phyloP scores from a whole-genome alignment of 2,888 invertebrate species.

The Anagyrus pseudococci region DNA sequence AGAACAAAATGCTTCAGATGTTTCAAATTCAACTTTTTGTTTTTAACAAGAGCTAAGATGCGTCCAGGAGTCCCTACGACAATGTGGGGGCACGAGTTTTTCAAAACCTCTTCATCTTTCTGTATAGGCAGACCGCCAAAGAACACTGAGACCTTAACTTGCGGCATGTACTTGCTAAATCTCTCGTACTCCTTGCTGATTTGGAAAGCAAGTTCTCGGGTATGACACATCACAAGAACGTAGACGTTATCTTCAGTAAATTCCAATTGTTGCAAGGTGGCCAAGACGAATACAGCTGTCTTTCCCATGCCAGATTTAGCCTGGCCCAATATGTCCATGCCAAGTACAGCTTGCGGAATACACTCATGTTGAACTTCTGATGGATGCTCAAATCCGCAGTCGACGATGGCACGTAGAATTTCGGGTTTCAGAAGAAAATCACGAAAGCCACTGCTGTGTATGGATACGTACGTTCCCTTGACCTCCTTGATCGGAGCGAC shows the following conservation, averaged over 20 bases:
- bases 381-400: conserved; percentile 99
- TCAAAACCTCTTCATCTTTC: conserved; percentile 95
- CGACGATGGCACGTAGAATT: conserved; percentile 95
- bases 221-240: conserved; percentile 99
- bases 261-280: conserved; percentile 96
- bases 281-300: conserved; percentile 98
- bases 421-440: conserved; percentile 98
- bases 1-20: conserved; percentile 98
- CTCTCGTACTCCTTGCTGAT: conserved; percentile 99
- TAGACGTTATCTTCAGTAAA: conserved; percentile 96
- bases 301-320: conserved; percentile 99
- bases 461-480: conserved; percentile 96
- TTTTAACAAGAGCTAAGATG: conserved; percentile 91
- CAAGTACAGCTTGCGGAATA: conserved; percentile 98
- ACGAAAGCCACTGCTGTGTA: conserved; percentile 98
- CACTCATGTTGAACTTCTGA: conserved; percentile 99
- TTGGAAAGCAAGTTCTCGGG: conserved; percentile 98
- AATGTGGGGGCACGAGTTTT: conserved; percentile 96
- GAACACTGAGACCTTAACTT: conserved; percentile 94
- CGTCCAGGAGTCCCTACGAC: conserved; percentile 99
- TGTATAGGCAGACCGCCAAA: conserved; percentile 97
- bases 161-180: conserved; percentile 98
- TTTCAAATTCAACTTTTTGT: conserved; percentile 91
- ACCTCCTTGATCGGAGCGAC: conserved; percentile 85
- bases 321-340: conserved; percentile 99